Base-by-base conservation (phyloP, 2,888 invertebrate genomes). In the Rhaphigaster nebulosa region DNA sequence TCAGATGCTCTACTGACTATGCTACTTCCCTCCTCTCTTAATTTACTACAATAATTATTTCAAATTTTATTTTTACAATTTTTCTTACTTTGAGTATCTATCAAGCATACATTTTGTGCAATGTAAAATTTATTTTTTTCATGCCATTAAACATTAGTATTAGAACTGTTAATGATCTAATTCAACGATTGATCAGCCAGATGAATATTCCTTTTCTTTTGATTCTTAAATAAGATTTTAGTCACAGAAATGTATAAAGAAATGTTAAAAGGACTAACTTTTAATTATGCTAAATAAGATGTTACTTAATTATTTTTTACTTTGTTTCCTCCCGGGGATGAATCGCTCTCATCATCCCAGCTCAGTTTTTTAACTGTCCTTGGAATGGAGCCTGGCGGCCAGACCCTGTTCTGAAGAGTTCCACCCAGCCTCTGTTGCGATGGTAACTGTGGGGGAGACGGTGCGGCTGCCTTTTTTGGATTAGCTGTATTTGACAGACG, bases 361-460 rank as follows among this genome's bases (percentile, higher is more conserved):
- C 96, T 96, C 90, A 97, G 95, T 93, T 97, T 97, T 94, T 97
- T 97, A 92, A 96, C 96, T 88, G 96, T 94, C 90, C 96, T 95
- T 12, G 96, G 96, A 56, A 96, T 95, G 91, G 96, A 96, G 90
- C 95, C 95, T 91, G 95, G 94, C 0, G 97, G 96, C 96, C 97
- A 97, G 41, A 92, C 92, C 20, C 92, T 92, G 90, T 91, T 92
- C 38, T 92, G 90, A 18, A 91, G 91, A 65, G 91, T 91, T 29
- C 92, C 91, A 12, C 92, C 91, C 45, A 91, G 91, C 26, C 91
- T 91, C 56, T 90, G 91, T 15, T 91, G 92, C 12, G 91, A 91
- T 26, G 93, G 93, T 26, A 93, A 91, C 91, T 93, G 93, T 1
- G 93, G 93, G 12, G 93, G 93, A 8, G 93, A 93, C 0, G 93